Base-by-base conservation (phyloP, 1,140 invertebrate genomes). In the Brachionus rubens region DNA sequence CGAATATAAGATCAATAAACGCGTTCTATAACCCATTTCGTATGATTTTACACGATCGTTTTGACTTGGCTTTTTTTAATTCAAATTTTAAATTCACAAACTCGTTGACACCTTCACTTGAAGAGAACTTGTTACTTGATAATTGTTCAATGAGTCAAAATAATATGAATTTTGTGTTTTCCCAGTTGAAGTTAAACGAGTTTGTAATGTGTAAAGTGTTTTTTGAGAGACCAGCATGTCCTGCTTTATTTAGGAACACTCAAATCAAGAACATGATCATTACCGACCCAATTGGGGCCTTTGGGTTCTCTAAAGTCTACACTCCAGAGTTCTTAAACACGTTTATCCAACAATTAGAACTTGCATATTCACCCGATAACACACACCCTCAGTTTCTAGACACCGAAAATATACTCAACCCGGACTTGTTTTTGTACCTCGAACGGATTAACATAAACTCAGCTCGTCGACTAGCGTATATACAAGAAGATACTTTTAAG, bases 401-500 rank as follows among this genome's bases (percentile, higher is more conserved):
- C 14, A 43, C 59, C 3, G 40, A 65, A 41, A 19, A 65, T 14
- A 65, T 65, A 43, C 36, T 65, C 19, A 36, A 65, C 4, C 59
- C 59, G 24, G 36, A 43, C 9, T 41, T 65, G n/a, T 65, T 65
- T 43, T 3, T 65, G 16, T 65, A 65, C 21, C 12, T 65, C 19
- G 16, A 65, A 26, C 5, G 59, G 24, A 41, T 65, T 10, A 65
- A 65, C 36, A 41, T 65, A 19, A 26, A 24, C 0, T 65, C 59
- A 43, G 59, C 59, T 12, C 19, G n/a, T 1, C 41, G 59, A 43
- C 33, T 65, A 12, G 59, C 59, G 6, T 65, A 65, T 36, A 65
- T 65, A 10, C 59, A 65, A 46, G 59, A 65, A 41, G 59, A 65
- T 6, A 65, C 59, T 14, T 65, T 65, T 21, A 65, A 65, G 26